Evolutionary conservation across 1,140 invertebrate species (phyloP).

Genomic region (Halictus rubicundus): DNA sequence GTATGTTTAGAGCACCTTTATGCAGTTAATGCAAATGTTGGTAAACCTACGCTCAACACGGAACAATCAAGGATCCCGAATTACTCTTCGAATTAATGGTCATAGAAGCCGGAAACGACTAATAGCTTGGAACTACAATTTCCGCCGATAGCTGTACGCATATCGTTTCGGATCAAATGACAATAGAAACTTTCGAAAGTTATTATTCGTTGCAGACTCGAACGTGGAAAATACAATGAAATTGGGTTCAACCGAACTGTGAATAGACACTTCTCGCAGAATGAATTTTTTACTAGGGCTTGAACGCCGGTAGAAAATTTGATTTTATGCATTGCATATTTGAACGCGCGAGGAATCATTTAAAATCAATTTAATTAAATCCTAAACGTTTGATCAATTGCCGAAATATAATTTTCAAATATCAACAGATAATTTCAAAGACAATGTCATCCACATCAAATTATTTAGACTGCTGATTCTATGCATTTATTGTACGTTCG

Average conservation of each 20-base stretch:
- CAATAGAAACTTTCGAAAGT: not conserved
- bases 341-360: too few relatives aligned
- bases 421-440: too few relatives aligned
- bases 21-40: conserved; percentile 38
- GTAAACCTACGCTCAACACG: conserved; percentile 7
- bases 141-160: not conserved
- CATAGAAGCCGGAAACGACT: not conserved
- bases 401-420: too few relatives aligned
- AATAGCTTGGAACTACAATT: not conserved
- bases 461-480: too few relatives aligned
- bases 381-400: too few relatives aligned
- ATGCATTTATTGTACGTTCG: too few relatives aligned
- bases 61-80: conserved; percentile 17
- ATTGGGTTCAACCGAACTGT: not conserved
- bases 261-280: not conserved
- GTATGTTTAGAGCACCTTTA: conserved; percentile 7
- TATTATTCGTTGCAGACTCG: not conserved
- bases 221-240: not conserved
- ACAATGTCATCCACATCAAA: too few relatives aligned
- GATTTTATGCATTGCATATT: too few relatives aligned
- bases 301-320: too few relatives aligned
- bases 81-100: conserved; percentile 22
- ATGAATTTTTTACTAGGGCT: too few relatives aligned
- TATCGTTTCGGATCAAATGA: not conserved
- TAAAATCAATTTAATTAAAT: too few relatives aligned